Percentiles rank a stretch among this genome's conserved stretches.
Conservation (phyloP, 2,888 invertebrate genomes). For the Brachynemurus nebulosus region DNA sequence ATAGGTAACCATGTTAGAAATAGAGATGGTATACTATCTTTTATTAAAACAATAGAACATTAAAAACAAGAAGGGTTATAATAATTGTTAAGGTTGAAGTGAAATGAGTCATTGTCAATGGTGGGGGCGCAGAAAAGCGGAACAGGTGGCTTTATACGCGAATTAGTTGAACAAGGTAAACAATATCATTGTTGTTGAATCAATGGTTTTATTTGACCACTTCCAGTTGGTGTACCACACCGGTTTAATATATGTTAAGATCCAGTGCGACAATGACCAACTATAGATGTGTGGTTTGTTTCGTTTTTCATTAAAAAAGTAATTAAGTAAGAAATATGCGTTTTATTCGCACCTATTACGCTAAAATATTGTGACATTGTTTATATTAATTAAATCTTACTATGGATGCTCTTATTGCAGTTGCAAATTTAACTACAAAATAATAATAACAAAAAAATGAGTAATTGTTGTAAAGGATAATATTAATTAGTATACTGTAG, state of each 20-base stretch:
- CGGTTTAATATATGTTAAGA: conserved; percentile 1
- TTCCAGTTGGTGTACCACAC: neutral
- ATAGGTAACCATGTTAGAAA: neutral
- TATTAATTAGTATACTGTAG: no score
- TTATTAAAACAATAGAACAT: neutral
- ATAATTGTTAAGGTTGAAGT: neutral
- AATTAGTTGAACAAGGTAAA: neutral
- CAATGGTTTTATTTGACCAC: neutral
- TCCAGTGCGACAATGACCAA: neutral
- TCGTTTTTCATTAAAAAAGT: neutral
- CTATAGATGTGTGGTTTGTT: neutral
- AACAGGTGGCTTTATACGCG: neutral
- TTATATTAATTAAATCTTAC: no score
- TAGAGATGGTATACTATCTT: neutral
- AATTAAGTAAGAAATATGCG: neutral
- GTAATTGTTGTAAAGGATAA: no score
- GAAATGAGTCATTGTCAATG: neutral
- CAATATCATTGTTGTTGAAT: neutral
- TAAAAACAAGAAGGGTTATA: neutral
- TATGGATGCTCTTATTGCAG: no score
- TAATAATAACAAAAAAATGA: no score
- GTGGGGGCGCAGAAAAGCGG: neutral
- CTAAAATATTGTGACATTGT: no score
- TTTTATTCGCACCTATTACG: conserved; percentile 2
- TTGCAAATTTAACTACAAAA: no score